Conservation (phyloP, 2,797 vertebrate species). For the Bradypus variegatus region DNA sequence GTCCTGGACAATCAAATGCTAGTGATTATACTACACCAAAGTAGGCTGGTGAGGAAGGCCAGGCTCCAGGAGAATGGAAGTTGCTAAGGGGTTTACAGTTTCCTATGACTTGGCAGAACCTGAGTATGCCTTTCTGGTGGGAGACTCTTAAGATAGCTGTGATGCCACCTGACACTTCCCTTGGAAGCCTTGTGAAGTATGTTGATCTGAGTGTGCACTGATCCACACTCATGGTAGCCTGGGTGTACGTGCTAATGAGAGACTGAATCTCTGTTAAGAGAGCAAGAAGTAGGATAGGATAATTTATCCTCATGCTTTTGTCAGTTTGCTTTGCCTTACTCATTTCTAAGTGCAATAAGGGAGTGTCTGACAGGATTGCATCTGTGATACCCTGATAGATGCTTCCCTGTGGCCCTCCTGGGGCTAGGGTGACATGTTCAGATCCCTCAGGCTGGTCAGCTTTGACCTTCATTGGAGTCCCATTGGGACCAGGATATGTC, state of each 20-base stretch:
- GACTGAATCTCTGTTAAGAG: conserved; percentile 33
- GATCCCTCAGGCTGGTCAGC: background rate
- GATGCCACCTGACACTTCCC: conserved; percentile 15
- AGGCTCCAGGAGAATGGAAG: conserved; percentile 6
- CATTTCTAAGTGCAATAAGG: conserved; percentile 79
- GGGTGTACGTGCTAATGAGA: conserved; percentile 17
- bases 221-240: conserved; percentile 11
- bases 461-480: conserved; percentile 39
- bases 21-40: background rate
- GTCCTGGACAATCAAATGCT: conserved; percentile 73
- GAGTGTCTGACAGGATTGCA: conserved; percentile 60
- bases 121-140: conserved; percentile 17
- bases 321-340: conserved; percentile 75
- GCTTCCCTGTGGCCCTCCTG: conserved; percentile 62
- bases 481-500: conserved; percentile 62
- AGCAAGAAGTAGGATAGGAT: conserved; percentile 48
- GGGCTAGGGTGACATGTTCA: conserved; percentile 20
- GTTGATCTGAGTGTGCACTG: background rate
- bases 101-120: conserved; percentile 13
- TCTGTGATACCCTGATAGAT: conserved; percentile 64
- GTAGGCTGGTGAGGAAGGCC: conserved; percentile 18
- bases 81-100: background rate
- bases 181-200: conserved; percentile 12
- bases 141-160: conserved; percentile 38
- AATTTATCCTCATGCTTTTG: conserved; percentile 67